These are phyloP conservation scores for Neodiprion pinetum DNA, from an alignment of 1,140 invertebrate genomes.

Conservation along the genomic window DNA sequence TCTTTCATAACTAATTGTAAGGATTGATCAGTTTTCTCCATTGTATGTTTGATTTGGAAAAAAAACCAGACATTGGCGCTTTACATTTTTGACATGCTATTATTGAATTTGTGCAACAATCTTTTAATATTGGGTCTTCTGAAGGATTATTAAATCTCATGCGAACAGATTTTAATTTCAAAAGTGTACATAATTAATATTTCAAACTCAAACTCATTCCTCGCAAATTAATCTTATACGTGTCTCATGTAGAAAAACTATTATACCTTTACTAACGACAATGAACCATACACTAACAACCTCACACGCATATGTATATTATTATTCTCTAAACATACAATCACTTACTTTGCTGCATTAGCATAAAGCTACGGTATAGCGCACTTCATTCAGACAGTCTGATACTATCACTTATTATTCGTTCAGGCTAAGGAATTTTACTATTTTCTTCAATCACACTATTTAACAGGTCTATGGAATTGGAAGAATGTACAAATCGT, in stretches of 20 bases:
- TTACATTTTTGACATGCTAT: no score
- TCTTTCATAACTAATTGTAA: no score
- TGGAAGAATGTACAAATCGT: no score
- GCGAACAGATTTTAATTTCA: no score
- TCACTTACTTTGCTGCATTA: not conserved
- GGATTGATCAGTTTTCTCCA: no score
- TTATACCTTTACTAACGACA: not conserved
- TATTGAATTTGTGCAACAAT: no score
- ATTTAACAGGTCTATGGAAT: not conserved
- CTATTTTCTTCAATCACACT: not conserved
- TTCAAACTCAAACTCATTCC: slow-evolving; percentile 1
- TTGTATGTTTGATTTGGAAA: no score
- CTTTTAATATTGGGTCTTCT: no score
- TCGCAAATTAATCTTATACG: not conserved
- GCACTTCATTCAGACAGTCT: no score
- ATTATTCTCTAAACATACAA: not conserved
- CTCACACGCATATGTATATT: not conserved
- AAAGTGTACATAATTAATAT: not conserved
- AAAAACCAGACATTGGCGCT: no score
- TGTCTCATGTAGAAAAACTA: not conserved
- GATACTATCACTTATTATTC: not conserved
- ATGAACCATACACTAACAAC: not conserved
- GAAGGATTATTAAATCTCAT: no score
- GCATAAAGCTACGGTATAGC: no score
- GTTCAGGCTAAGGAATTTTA: not conserved